Conservation (phyloP, 2,113 vertebrate genomes). For the Burhinus oedicnemus region DNA sequence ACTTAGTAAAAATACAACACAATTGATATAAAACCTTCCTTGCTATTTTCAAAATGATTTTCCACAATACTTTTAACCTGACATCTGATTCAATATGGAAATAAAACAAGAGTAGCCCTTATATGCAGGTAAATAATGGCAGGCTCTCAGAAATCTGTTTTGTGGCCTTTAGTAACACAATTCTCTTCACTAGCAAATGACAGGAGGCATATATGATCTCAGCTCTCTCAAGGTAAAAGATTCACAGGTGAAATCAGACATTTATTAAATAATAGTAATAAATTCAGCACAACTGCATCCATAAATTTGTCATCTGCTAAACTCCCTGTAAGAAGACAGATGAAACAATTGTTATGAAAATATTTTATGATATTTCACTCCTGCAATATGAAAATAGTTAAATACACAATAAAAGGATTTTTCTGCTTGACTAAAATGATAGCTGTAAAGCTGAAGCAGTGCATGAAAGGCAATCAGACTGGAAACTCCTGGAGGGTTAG, state of each 20-base stretch:
- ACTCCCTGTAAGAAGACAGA: background rate
- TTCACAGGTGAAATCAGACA: background rate
- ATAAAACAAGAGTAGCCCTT: background rate
- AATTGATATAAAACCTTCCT: background rate
- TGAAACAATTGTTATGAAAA: background rate
- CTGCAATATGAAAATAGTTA: background rate
- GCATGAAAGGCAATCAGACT: slow-evolving; percentile 26
- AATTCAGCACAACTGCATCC: background rate
- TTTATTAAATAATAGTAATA: background rate
- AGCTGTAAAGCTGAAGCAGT: slow-evolving; percentile 7
- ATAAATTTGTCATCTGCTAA: background rate
- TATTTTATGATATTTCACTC: background rate
- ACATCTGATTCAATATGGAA: background rate
- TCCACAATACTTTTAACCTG: background rate
- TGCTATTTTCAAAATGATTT: background rate
- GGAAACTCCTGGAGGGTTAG: background rate
- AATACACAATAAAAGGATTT: background rate
- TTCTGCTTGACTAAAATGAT: background rate
- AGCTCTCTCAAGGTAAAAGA: background rate
- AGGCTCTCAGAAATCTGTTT: background rate
- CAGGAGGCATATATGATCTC: background rate
- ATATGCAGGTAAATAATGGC: background rate
- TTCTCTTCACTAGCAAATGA: background rate
- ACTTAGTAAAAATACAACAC: background rate
- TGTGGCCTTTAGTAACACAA: background rate